Conservation (phyloP, 2,797 vertebrate genomes). For the Apodemus agrarius region DNA sequence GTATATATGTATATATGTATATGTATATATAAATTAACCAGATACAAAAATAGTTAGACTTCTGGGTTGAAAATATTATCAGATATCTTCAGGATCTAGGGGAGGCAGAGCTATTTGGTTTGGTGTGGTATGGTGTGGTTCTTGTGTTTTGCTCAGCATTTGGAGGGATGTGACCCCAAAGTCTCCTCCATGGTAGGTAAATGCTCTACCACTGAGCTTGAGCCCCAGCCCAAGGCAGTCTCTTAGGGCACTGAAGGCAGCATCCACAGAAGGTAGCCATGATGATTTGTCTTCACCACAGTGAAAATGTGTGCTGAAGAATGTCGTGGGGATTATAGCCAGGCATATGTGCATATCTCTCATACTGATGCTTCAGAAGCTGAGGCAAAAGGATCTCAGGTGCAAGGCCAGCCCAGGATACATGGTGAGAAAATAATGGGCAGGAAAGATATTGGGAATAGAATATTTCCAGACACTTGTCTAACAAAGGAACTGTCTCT, state of each 20-base stretch:
- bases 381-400: not conserved
- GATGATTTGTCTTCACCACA: not conserved
- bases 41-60: constrained; percentile 1
- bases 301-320: not conserved
- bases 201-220: not conserved
- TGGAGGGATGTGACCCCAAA: not conserved
- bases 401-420: not conserved
- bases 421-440: not conserved
- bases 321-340: not conserved
- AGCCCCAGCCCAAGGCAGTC: not conserved
- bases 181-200: not conserved
- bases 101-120: not conserved
- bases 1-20: too few relatives aligned
- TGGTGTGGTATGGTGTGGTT: not conserved
- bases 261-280: not conserved
- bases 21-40: not conserved
- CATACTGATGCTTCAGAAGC: not conserved
- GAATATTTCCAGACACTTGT: not conserved
- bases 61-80: not conserved
- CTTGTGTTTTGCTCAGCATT: not conserved
- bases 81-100: not conserved
- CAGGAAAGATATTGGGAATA: not conserved
- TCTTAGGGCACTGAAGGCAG: not conserved
- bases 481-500: not conserved
- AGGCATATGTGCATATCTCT: not conserved